Conservation (phyloP, 2,888 invertebrate species). For the Uloborus plumipes region DNA sequence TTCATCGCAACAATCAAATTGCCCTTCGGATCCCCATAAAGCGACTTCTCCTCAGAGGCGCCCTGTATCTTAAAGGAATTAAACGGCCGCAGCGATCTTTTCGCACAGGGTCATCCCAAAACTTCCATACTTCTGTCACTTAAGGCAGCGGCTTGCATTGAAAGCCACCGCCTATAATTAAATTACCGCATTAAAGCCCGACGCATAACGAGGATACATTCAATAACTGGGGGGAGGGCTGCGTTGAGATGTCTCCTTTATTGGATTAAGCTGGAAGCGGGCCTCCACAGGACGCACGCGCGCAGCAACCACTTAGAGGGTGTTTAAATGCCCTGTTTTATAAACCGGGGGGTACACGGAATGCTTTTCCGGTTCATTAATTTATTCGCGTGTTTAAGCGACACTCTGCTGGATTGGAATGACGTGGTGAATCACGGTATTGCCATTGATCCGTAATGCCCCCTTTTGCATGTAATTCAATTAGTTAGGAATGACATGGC, state of each 20-base stretch:
- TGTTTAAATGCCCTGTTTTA: conserved; percentile 52
- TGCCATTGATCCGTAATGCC: conserved; percentile 35
- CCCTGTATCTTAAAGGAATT: conserved; percentile 33
- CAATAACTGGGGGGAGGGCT: conserved; percentile 22
- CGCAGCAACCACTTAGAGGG: conserved; percentile 45
- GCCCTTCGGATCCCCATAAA: no score
- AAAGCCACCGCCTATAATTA: conserved; percentile 47
- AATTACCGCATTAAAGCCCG: conserved; percentile 32
- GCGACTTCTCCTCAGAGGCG: no score
- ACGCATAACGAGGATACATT: conserved; percentile 17
- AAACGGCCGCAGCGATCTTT: conserved; percentile 50
- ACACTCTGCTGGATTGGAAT: conserved; percentile 38
- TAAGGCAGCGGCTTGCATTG: conserved; percentile 24
- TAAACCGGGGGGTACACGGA: conserved; percentile 12
- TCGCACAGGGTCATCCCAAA: conserved; percentile 45
- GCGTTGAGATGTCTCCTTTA: conserved; percentile 15
- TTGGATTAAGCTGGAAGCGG: conserved; percentile 41
- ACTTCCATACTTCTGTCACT: conserved; percentile 45
- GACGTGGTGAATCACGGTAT: conserved; percentile 35
- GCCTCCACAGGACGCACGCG: conserved; percentile 14
- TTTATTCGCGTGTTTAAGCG: conserved; percentile 23
- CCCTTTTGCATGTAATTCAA: conserved; percentile 36
- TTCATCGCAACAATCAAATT: no score
- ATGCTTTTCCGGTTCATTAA: conserved; percentile 60
- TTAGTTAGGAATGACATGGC: conserved; percentile 19